Evolutionary conservation across 1,140 invertebrate species (phyloP).

Genomic region (Diachasma alloeum): DNA sequence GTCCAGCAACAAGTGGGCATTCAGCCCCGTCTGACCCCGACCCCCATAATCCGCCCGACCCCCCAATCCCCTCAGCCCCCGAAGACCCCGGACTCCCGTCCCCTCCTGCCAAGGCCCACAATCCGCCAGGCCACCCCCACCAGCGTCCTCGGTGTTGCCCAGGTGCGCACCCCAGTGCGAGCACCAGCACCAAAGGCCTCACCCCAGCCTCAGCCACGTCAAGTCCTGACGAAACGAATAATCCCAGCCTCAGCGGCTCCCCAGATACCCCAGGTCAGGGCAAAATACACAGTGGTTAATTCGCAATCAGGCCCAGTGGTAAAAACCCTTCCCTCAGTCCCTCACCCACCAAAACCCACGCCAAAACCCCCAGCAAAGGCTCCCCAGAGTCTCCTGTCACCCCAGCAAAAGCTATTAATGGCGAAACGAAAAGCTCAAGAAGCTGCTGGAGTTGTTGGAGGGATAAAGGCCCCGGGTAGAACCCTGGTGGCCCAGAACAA

Average conservation of each 20-base stretch:
- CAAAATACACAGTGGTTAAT: slow-evolving; percentile 43
- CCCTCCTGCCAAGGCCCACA: slow-evolving; percentile 53
- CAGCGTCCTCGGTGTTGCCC: slow-evolving; percentile 49
- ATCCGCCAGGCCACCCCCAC: slow-evolving; percentile 49
- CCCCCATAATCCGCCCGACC: slow-evolving; percentile 35
- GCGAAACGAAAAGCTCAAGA: slow-evolving; percentile 61
- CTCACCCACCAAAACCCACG: slow-evolving; percentile 40
- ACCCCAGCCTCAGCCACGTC: slow-evolving; percentile 39
- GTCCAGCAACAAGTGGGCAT: slow-evolving; percentile 49
- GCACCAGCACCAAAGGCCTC: slow-evolving; percentile 45
- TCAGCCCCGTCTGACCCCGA: slow-evolving; percentile 48
- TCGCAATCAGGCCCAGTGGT: slow-evolving; percentile 28
- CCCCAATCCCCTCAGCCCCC: slow-evolving; percentile 40
- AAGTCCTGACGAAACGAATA: slow-evolving; percentile 53
- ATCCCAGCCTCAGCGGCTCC: slow-evolving; percentile 31
- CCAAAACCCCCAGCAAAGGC: slow-evolving; percentile 51
- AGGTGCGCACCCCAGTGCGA: slow-evolving; percentile 50
- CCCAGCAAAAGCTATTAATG: slow-evolving; percentile 61
- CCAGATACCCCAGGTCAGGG: slow-evolving; percentile 43
- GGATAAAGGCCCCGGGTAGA: slow-evolving; percentile 44
- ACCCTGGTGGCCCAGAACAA: slow-evolving; percentile 34
- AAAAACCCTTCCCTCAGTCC: slow-evolving; percentile 27
- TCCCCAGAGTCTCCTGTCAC: slow-evolving; percentile 53
- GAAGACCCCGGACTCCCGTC: slow-evolving; percentile 50
- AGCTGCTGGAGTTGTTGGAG: slow-evolving; percentile 41